Base-by-base conservation (phyloP, 2,797 vertebrate species). In the Syncerus caffer region DNA sequence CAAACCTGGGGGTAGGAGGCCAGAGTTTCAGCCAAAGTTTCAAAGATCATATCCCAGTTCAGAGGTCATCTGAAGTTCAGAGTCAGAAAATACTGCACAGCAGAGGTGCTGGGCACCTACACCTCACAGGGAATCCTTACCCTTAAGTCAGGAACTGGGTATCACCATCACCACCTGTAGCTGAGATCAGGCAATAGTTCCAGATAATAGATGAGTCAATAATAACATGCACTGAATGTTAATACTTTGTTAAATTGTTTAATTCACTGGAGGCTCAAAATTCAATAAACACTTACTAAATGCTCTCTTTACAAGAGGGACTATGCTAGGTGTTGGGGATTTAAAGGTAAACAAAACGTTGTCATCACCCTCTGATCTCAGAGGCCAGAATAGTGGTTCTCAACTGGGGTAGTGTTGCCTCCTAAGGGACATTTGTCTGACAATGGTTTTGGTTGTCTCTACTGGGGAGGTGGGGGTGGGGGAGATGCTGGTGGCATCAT, bases 91-190 rank as follows among this genome's bases (percentile, higher is more conserved):
- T 10, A 2, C 51, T 27, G 13, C 31, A 6, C 15, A 34, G 29
- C 27, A 45, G 3, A 84, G 74, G n/a, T 21, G 62, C 21, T 29
- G 74, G 38, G 45, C 25, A 3, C 45, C 25, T 13, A 7, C 23
- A 15, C 47, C 16, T 6, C 38, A 6, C 27, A 15, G 12, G 6
- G 27, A 27, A 50, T 12, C 51, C 58, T 67, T 67, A 5, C 50
- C 50, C 16, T 23, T 2, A 23, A 78, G 50, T 31, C n/a, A 14
- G 8, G 25, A 4, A 23, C 45, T 62, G 1, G 1, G 34, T 15
- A 2, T 31, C 10, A 1, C 31, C 2, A 4, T 71, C 27, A 38
- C 45, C 23, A 16, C 38, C 19, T 31, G 0, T 9, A 11, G 1
- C 84, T 42, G n/a, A 87, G 64, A 27, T 19, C 15, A 51, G 23